These are phyloP conservation scores for Mesorhabditis belari DNA, from an alignment of 2,888 invertebrate genomes.

Conservation along the genomic window DNA sequence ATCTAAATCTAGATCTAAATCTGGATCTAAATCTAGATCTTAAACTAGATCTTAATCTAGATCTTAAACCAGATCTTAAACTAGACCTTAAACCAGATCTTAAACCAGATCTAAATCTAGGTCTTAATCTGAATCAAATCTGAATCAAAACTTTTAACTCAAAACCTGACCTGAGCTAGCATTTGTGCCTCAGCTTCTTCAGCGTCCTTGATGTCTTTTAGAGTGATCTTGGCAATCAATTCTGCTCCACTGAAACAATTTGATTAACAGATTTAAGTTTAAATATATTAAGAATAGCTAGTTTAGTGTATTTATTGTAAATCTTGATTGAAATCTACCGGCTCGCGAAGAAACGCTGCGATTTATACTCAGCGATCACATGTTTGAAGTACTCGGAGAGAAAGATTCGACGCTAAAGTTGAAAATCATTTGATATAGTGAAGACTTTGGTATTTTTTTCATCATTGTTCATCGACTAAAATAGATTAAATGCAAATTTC, in stretches of 20 bases:
- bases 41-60: no score
- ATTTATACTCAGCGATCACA: slow-evolving; percentile 85
- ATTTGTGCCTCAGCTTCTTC: slow-evolving; percentile 76
- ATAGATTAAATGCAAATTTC: no score
- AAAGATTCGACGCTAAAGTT: slow-evolving; percentile 72
- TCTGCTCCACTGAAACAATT: slow-evolving; percentile 73
- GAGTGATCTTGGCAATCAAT: slow-evolving; percentile 78
- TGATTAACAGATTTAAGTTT: background rate
- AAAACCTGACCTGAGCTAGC: slow-evolving; percentile 78
- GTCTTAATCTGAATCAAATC: no score
- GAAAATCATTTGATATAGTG: background rate
- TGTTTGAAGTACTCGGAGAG: slow-evolving; percentile 91
- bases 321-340: slow-evolving; percentile 60
- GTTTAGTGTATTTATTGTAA: background rate
- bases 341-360: slow-evolving; percentile 83
- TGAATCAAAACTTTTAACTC: no score
- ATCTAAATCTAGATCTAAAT: no score
- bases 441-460: no score
- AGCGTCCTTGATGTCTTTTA: slow-evolving; percentile 77
- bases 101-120: no score
- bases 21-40: no score
- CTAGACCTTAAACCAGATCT: no score
- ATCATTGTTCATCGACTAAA: no score
- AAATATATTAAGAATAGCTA: background rate
- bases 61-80: no score